phyloP scores from a whole-genome alignment of 1,140 invertebrate genomes.

The Plutomurus gul region DNA sequence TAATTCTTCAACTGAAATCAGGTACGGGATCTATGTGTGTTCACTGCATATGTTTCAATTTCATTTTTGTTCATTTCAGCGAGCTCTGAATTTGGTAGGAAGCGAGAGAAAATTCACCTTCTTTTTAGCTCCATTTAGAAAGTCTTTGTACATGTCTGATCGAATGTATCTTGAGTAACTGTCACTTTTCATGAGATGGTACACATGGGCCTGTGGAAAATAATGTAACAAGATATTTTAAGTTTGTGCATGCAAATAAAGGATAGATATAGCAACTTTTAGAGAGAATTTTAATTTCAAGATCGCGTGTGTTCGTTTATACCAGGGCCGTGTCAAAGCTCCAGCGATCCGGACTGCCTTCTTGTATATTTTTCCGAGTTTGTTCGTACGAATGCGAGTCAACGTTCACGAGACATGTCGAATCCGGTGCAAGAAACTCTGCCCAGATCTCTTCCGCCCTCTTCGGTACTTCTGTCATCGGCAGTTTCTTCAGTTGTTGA shows the following conservation, averaged over 20 bases:
- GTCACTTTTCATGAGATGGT: conserved; percentile 99
- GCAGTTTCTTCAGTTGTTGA: conserved; percentile 85
- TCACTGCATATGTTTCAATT: background rate
- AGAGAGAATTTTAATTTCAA: too few relatives aligned
- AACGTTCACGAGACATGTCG: conserved; percentile 95
- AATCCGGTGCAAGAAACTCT: conserved; percentile 91
- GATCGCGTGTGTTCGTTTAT: too few relatives aligned
- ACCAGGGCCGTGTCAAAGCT: conserved; percentile 97
- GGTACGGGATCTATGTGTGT: background rate
- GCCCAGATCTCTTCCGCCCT: conserved; percentile 92
- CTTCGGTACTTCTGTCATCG: conserved; percentile 79
- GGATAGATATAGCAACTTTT: too few relatives aligned
- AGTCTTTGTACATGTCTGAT: conserved; percentile 99
- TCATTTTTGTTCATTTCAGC: conserved; percentile 22
- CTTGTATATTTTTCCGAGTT: conserved; percentile 74
- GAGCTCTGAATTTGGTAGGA: conserved; percentile 45
- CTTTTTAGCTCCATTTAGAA: conserved; percentile 91
- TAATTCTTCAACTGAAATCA: background rate
- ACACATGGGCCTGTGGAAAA: conserved; percentile 93
- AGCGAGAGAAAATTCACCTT: conserved; percentile 63
- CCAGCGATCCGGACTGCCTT: conserved; percentile 81
- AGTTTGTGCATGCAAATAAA: too few relatives aligned
- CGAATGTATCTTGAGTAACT: conserved; percentile 96
- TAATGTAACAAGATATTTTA: too few relatives aligned
- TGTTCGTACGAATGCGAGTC: conserved; percentile 85